Percentiles rank a stretch among this genome's conserved stretches.
Evolutionary conservation across 2,888 invertebrate genomes (phyloP).

Genomic region (Tinea semifulvella): DNA sequence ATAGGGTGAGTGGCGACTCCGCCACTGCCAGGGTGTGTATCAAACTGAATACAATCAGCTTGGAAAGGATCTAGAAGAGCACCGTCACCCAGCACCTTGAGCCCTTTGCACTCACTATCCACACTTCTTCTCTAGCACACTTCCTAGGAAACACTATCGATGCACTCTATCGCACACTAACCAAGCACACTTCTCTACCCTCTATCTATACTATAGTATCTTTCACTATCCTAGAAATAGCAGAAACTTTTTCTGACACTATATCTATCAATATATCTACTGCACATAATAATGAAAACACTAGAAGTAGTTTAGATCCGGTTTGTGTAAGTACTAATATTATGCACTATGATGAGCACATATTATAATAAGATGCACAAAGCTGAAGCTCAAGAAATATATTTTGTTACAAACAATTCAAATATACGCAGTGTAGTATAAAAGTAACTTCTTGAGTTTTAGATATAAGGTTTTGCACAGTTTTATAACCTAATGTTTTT

Average conservation of each 20-base stretch:
- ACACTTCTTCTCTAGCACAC: constrained; percentile 20
- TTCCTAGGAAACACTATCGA: constrained; percentile 51
- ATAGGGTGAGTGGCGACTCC: constrained; percentile 92
- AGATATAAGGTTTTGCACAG: constrained; percentile 22
- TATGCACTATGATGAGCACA: constrained; percentile 9
- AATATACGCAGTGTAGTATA: no score
- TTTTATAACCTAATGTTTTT: neutral
- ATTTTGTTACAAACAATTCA: neutral
- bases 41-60: constrained; percentile 58
- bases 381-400: constrained; percentile 40
- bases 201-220: constrained; percentile 43
- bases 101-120: constrained; percentile 51
- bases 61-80: constrained; percentile 49
- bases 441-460: constrained; percentile 18
- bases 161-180: constrained; percentile 46
- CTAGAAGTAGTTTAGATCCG: constrained; percentile 10
- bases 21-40: constrained; percentile 88
- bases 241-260: constrained; percentile 20
- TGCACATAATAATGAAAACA: constrained; percentile 1
- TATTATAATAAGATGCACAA: constrained; percentile 30
- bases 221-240: constrained; percentile 53
- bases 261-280: neutral
- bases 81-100: constrained; percentile 49
- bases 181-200: constrained; percentile 22
- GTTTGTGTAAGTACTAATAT: constrained; percentile 3